These are phyloP conservation scores for Ochlodes sylvanus DNA, from an alignment of 2,888 invertebrate species.

Conservation along the genomic window DNA sequence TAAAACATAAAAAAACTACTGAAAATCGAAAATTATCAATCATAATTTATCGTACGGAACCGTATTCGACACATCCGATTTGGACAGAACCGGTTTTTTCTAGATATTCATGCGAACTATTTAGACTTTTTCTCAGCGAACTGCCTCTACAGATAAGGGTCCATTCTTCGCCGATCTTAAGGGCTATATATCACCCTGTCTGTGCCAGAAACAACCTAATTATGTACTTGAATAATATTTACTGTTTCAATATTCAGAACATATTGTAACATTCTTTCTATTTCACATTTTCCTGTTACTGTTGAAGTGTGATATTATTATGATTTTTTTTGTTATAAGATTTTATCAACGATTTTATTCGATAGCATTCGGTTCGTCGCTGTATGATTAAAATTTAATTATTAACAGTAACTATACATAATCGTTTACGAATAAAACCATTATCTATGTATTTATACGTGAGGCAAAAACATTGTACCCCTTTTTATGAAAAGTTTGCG, in stretches of 20 bases:
- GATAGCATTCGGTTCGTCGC: no score
- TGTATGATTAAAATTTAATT: no score
- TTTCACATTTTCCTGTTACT: neutral
- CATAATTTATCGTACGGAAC: neutral
- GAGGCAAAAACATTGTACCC: no score
- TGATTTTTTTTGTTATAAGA: no score
- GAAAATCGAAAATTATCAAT: no score
- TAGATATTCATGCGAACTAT: slow-evolving; percentile 34
- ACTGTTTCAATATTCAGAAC: neutral
- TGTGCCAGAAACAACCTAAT: slow-evolving; percentile 11
- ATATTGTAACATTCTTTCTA: neutral
- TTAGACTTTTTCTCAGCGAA: slow-evolving; percentile 8
- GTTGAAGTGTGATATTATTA: no score
- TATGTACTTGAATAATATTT: slow-evolving; percentile 16
- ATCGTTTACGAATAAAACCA: no score
- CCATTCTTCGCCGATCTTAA: neutral
- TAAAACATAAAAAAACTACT: no score
- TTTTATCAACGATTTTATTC: no score
- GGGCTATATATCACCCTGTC: slow-evolving; percentile 3
- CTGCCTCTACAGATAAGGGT: neutral
- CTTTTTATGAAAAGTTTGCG: no score
- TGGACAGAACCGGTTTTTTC: slow-evolving; percentile 4
- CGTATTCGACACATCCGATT: neutral
- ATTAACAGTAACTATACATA: no score
- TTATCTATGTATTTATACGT: no score